Evolutionary conservation across 2,113 vertebrate species (phyloP).

Genomic region (Micromys minutus): DNA sequence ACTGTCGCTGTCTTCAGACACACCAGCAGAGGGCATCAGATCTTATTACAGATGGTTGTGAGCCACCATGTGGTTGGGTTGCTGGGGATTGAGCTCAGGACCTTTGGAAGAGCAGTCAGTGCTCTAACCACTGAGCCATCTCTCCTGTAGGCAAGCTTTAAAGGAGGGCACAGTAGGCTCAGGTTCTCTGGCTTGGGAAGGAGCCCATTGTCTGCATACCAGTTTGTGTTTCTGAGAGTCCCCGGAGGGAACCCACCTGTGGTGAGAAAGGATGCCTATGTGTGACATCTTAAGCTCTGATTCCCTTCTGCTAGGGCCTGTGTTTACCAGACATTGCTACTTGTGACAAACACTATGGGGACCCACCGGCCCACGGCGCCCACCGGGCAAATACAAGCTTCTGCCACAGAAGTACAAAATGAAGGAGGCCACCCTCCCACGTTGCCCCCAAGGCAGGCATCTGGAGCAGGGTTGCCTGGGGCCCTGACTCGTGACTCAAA

Average conservation of each 20-base stretch:
- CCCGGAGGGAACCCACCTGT: not conserved
- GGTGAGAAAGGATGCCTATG: not conserved
- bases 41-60: too few species aligned
- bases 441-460: accelerated
- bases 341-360: not conserved
- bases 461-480: not conserved
- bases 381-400: not conserved
- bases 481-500: not conserved
- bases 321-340: not conserved
- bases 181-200: not conserved
- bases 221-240: not conserved
- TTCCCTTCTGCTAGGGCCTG: not conserved
- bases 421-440: not conserved
- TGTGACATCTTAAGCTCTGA: not conserved
- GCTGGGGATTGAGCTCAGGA: too few species aligned
- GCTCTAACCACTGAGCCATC: too few species aligned
- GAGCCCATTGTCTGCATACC: not conserved
- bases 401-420: not conserved
- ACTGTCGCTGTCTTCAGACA: too few species aligned
- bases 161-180: not conserved
- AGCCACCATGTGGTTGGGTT: too few species aligned
- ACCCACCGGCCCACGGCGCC: too few species aligned
- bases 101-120: too few species aligned
- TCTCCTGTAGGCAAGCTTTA: too few species aligned
- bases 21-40: too few species aligned